Percentiles rank a stretch among this genome's conserved stretches.
Conservation (phyloP, 1,140 invertebrate species). For the Heliconius eleuchia region DNA sequence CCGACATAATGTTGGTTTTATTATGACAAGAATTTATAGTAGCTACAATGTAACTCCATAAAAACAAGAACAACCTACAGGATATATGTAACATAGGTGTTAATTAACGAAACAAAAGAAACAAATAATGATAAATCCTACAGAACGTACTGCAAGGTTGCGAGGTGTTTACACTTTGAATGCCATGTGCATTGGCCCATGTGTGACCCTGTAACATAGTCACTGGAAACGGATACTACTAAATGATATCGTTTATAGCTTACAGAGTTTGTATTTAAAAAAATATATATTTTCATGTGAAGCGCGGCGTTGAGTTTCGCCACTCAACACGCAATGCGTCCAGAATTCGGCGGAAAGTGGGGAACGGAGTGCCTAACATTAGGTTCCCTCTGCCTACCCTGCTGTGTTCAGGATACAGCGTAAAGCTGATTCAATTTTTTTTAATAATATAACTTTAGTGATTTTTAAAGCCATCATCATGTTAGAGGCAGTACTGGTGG, state of each 20-base stretch:
- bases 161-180: constrained; percentile 47
- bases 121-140: constrained; percentile 48
- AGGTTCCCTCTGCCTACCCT: too few species aligned
- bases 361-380: too few species aligned
- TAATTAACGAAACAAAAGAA: constrained; percentile 49
- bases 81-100: neutral
- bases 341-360: too few species aligned
- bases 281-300: neutral
- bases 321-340: too few species aligned
- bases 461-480: too few species aligned
- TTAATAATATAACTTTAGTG: too few species aligned
- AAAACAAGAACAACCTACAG: neutral
- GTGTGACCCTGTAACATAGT: constrained; percentile 43
- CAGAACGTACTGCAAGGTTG: constrained; percentile 40
- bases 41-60: neutral
- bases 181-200: constrained; percentile 56
- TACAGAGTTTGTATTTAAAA: neutral
- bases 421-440: too few species aligned
- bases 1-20: too few species aligned
- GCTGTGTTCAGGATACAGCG: too few species aligned
- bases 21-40: neutral
- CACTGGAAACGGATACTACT: constrained; percentile 26
- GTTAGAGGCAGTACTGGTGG: too few species aligned
- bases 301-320: too few species aligned
- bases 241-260: neutral